phyloP scores from a whole-genome alignment of 2,797 vertebrate genomes.

The Rachycentron canadum region DNA sequence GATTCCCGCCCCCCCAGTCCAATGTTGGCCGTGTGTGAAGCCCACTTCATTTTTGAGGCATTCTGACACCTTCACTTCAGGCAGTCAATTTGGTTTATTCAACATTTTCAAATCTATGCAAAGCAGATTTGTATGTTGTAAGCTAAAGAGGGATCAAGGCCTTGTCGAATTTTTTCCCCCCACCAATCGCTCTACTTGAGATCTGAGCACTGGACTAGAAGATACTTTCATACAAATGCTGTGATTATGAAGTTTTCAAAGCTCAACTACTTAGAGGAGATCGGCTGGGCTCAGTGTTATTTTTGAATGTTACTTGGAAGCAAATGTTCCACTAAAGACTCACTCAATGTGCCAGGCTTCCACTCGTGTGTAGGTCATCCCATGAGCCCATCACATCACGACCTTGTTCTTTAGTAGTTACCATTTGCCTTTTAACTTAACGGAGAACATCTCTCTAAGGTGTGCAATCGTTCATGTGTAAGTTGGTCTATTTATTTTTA shows the following conservation, averaged over 20 bases:
- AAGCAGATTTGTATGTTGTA: constrained; percentile 52
- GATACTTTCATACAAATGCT: constrained; percentile 29
- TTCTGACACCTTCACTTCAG: constrained; percentile 20
- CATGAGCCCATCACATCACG: constrained; percentile 28
- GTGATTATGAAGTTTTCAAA: constrained; percentile 30
- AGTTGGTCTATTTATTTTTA: constrained; percentile 20
- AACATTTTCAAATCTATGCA: constrained; percentile 63
- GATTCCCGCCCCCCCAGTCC: too few species aligned
- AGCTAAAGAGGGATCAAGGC: constrained; percentile 5
- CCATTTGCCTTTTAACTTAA: constrained; percentile 77
- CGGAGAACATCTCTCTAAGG: constrained; percentile 47
- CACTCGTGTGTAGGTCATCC: constrained; percentile 43
- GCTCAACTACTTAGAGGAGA: constrained; percentile 1
- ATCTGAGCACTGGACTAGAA: constrained; percentile 40
- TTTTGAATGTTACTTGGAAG: constrained; percentile 58
- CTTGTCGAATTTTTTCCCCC: constrained; percentile 10
- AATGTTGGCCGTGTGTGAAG: not conserved
- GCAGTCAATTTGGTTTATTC: constrained; percentile 30
- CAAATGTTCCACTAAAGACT: constrained; percentile 45
- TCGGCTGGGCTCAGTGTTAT: constrained; percentile 27
- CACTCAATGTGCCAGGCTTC: constrained; percentile 53
- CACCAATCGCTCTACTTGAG: constrained; percentile 37
- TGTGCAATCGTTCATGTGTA: constrained; percentile 63
- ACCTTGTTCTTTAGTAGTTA: constrained; percentile 49
- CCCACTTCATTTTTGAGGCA: constrained; percentile 13